Base-by-base conservation (phyloP, 2,888 invertebrate genomes). In the Apamea monoglypha region DNA sequence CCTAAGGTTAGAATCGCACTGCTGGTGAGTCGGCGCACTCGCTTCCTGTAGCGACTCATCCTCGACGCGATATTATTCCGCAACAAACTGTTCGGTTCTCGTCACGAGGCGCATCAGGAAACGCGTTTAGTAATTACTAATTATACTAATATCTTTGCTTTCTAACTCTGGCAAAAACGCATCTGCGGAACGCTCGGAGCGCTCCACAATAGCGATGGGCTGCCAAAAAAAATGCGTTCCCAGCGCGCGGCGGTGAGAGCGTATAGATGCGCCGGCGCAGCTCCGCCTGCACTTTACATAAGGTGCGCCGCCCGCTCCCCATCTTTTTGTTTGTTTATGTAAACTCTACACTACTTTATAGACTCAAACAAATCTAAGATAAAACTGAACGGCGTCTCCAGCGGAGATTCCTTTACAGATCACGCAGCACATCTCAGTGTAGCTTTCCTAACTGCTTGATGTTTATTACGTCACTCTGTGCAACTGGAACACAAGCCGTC, bases 171-270 rank as follows among this genome's bases (percentile, higher is more conserved):
- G 83, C 78, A 91, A 92, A 88, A 92, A 91, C 85, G 74, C 74
- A 67, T 69, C 72, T 80, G 84, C 88, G 77, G 80, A 89, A 85
- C 83, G 66, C 70, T 78, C 50, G 64, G 72, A 91, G 76, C 73
- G 50, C 73, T 81, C 50, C 78, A 91, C 91, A 91, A 91, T 91
- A 72, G 85, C 78, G 80, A 56, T 78, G 74, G 83, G 82, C 79
- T 85, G 80, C 88, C 89, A 89, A 91, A 93, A 92, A 92, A 94
- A 93, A 88, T 86, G 80, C 80, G 86, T 90, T 94, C 92, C 88
- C 93, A 92, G 81, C 80, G 63, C 78, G 81, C 84, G 71, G 72
- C 78, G 74, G 91, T 80, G 90, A 89, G 91, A 89, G 86, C 84
- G 53, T n/a, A n/a, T 12, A n/a, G 18, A 50, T 75, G 74, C 69